Percentiles rank a stretch among this genome's conserved stretches.
Conservation (phyloP, 2,113 vertebrate genomes). For the Myiagra hebetior region DNA sequence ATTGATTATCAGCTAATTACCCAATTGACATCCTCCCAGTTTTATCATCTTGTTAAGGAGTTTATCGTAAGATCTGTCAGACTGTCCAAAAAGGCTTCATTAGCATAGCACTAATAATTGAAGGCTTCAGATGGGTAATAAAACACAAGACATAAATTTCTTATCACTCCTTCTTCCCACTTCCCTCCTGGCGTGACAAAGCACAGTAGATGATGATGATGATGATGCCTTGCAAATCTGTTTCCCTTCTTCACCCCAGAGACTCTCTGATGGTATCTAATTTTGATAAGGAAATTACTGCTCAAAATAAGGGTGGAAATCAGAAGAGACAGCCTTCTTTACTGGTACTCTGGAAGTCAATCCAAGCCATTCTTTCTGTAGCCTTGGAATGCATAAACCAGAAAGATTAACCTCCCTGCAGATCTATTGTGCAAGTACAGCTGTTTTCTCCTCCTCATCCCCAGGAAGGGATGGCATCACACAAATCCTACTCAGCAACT, state of each 20-base stretch:
- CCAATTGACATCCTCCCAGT: background rate
- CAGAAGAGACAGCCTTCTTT: background rate
- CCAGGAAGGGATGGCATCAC: background rate
- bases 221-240: background rate
- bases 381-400: background rate
- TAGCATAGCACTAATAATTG: background rate
- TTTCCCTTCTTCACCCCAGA: background rate
- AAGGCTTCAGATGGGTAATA: background rate
- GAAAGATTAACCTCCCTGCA: background rate
- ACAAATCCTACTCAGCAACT: background rate
- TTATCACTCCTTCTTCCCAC: background rate
- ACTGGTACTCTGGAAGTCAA: background rate
- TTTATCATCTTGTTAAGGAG: background rate
- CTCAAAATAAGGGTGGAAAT: background rate
- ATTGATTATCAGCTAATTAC: conserved; percentile 17
- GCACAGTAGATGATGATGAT: background rate
- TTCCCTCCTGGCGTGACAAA: background rate
- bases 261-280: background rate
- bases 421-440: background rate
- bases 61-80: background rate
- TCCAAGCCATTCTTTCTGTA: background rate
- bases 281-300: background rate
- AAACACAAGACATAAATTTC: background rate
- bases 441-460: background rate
- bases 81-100: background rate